These are phyloP conservation scores for Lasioglossum leucozonium DNA, from an alignment of 2,888 invertebrate species.

Conservation along the genomic window DNA sequence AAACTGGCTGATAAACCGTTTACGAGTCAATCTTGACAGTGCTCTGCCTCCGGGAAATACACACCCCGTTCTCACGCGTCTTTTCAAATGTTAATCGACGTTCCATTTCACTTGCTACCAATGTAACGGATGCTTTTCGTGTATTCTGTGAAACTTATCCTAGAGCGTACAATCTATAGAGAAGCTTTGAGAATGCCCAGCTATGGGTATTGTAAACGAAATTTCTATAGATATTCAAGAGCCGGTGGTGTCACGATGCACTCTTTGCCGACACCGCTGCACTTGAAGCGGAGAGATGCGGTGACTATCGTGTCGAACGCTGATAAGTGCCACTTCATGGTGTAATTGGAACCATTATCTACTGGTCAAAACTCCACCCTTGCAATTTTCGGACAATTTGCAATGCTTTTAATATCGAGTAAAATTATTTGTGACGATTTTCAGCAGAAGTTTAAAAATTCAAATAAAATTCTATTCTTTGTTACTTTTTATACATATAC, in stretches of 20 bases:
- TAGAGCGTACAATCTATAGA: neutral
- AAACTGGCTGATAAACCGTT: conserved; percentile 38
- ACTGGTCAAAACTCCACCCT: neutral
- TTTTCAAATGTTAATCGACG: neutral
- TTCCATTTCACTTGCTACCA: neutral
- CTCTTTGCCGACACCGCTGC: conserved; percentile 1
- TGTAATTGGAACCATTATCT: neutral
- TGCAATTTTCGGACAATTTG: neutral
- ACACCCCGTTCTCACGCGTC: neutral
- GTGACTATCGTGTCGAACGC: neutral
- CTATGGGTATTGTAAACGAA: neutral
- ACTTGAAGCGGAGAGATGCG: conserved; percentile 2
- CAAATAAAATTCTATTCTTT: neutral
- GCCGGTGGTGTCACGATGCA: neutral
- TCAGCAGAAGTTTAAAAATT: neutral
- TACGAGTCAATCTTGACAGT: neutral
- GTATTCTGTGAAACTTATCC: neutral
- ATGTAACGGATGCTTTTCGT: neutral
- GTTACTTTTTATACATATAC: neutral
- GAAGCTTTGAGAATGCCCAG: neutral
- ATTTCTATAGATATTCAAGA: neutral
- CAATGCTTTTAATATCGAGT: neutral
- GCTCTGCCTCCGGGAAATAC: neutral
- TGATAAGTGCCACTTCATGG: conserved; percentile 1
- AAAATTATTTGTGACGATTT: no score